These are phyloP conservation scores for Chloropsis hardwickii DNA, from an alignment of 2,113 vertebrate genomes.

Conservation along the genomic window DNA sequence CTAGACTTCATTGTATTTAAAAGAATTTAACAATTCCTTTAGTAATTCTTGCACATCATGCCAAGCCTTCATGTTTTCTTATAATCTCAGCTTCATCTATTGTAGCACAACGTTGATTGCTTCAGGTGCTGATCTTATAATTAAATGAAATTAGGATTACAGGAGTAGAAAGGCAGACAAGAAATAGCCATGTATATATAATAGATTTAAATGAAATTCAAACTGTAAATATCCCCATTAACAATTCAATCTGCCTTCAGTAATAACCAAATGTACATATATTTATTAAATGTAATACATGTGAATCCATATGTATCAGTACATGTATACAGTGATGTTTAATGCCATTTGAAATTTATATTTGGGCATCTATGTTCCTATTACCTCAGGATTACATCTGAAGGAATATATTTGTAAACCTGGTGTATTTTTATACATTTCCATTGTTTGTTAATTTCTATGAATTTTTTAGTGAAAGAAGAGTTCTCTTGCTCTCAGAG, in stretches of 20 bases:
- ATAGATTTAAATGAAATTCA: not conserved
- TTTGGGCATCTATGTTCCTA: not conserved
- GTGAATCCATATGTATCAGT: not conserved
- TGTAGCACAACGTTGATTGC: not conserved
- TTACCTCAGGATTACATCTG: not conserved
- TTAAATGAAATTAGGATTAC: not conserved
- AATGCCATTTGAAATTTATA: not conserved
- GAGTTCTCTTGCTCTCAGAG: not conserved
- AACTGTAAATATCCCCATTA: not conserved
- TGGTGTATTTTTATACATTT: not conserved
- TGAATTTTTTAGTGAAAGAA: not conserved
- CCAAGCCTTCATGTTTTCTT: not conserved
- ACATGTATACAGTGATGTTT: not conserved
- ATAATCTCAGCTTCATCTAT: not conserved
- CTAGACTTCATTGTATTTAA: not conserved
- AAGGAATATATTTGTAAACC: not conserved
- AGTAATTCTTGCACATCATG: not conserved
- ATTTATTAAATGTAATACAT: not conserved
- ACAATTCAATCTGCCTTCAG: not conserved
- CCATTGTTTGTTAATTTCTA: not conserved
- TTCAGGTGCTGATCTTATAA: not conserved
- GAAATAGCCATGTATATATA: not conserved
- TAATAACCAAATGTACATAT: not conserved
- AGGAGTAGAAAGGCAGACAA: not conserved
- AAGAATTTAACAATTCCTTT: not conserved